Evolutionary conservation across 2,797 vertebrate genomes (phyloP), one percentile per base, ranked within the genome.

Genomic region (Thaleichthys pacificus): DNA sequence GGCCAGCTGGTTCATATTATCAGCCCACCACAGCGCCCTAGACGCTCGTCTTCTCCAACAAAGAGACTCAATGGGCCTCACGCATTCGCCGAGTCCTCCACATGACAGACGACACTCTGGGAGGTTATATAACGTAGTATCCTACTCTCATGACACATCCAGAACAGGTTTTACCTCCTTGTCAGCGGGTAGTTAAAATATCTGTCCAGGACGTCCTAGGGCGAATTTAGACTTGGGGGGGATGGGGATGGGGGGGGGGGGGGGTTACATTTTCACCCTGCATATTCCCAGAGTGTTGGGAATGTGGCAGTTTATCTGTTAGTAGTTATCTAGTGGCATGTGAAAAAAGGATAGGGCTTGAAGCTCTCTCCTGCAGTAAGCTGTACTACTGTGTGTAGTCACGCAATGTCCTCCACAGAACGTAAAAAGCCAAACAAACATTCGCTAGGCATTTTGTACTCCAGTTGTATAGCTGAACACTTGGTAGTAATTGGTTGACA

Each of bases 1-100:
- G 60, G 42, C n/a, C 68, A 77, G 56, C 61, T 76, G 70, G 58
- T 64, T 68, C 66, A 74, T 28, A 69, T 77, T 77, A 75, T 51
- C 69, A 17, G 67, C 63, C 68, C 57, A 68, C 26, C 65, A 70
- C 32, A 70, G 30, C 51, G 69, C 70, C 30, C 63, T 51, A 67
- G 28, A 61, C 65, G 57, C 47, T 14, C 38, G 67, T 68, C 69
- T 75, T 30, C 22, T 35, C 54, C 9, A 66, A 74, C 66, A 70
- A 75, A 66, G 74, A 75, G 58, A 68, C 28, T 42, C 1, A 38
- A 61, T 67, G 65, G 69, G 61, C 61, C 63, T 56, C 11, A 24
- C 42, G 56, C 65, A 51, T 12, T 9, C 42, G 47, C 70, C 47
- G 28, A 22, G 32, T 62, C 47, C 70, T 56, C 22, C 22, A 30